Evolutionary conservation across 2,113 vertebrate genomes (phyloP).

Genomic region (Buteo buteo): DNA sequence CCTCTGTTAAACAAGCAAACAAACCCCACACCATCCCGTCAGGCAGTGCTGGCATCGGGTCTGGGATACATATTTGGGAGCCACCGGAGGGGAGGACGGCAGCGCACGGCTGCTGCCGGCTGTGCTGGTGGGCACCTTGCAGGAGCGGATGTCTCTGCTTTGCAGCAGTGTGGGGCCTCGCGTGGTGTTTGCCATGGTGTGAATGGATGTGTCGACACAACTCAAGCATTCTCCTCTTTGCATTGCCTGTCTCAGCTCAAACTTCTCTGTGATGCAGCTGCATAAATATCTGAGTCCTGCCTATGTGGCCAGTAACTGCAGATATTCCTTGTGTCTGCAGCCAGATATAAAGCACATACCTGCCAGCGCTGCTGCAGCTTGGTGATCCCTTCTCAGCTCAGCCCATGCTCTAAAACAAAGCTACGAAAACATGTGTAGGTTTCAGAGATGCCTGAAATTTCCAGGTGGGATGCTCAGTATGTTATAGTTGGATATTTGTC

Average conservation of each 20-base stretch:
- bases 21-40: neutral
- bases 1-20: neutral
- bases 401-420: neutral
- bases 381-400: neutral
- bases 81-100: neutral
- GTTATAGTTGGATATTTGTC: neutral
- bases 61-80: rapidly evolving
- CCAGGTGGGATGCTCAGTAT: neutral
- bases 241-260: neutral
- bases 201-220: neutral
- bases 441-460: neutral
- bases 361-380: neutral
- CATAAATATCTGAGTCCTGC: neutral
- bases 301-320: neutral
- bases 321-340: neutral
- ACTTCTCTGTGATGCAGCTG: neutral
- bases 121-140: neutral
- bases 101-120: rapidly evolving
- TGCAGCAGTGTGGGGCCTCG: rapidly evolving
- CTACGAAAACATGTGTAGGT: neutral
- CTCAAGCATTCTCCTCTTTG: rapidly evolving
- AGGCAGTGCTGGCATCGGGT: neutral
- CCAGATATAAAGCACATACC: neutral
- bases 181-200: neutral
- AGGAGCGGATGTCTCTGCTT: neutral